A percentile compares a stretch with the other conserved stretches of the same genome.
Evolutionary conservation across 1,140 invertebrate species (phyloP).

Genomic region (Pectinophora gossypiella): DNA sequence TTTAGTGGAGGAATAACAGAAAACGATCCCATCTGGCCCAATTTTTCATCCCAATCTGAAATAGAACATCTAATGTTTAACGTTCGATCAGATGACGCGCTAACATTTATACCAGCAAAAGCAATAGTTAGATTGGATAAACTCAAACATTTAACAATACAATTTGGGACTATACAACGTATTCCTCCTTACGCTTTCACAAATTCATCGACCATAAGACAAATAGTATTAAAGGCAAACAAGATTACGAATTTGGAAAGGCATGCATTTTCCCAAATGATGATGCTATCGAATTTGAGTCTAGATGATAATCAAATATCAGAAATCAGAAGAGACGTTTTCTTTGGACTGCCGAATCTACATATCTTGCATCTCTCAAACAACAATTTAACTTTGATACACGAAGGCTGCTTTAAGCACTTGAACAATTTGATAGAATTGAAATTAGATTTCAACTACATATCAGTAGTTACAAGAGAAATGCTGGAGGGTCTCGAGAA

Average conservation of each 20-base stretch:
- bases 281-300: conserved; percentile 79
- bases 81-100: conserved; percentile 79
- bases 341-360: conserved; percentile 82
- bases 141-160: conserved; percentile 80
- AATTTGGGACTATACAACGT: conserved; percentile 82
- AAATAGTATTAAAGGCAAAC: conserved; percentile 82
- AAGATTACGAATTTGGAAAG: conserved; percentile 79
- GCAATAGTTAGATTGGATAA: conserved; percentile 80
- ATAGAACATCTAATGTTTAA: conserved; percentile 82
- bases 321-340: conserved; percentile 83
- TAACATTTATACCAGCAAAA: conserved; percentile 82
- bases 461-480: conserved; percentile 81
- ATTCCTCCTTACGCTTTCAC: conserved; percentile 83
- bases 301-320: conserved; percentile 83
- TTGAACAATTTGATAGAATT: conserved; percentile 81
- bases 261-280: conserved; percentile 82
- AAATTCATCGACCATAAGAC: conserved; percentile 80
- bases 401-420: conserved; percentile 84
- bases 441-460: conserved; percentile 82
- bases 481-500: conserved; percentile 82
- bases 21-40: conserved; percentile 81
- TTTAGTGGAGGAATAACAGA: conserved; percentile 78
- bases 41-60: conserved; percentile 82
- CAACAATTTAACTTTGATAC: conserved; percentile 84
- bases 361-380: conserved; percentile 80